Evolutionary conservation across 2,797 vertebrate species (phyloP), one percentile per base, ranked within the genome.

Genomic region (Bradypodion pumilum): DNA sequence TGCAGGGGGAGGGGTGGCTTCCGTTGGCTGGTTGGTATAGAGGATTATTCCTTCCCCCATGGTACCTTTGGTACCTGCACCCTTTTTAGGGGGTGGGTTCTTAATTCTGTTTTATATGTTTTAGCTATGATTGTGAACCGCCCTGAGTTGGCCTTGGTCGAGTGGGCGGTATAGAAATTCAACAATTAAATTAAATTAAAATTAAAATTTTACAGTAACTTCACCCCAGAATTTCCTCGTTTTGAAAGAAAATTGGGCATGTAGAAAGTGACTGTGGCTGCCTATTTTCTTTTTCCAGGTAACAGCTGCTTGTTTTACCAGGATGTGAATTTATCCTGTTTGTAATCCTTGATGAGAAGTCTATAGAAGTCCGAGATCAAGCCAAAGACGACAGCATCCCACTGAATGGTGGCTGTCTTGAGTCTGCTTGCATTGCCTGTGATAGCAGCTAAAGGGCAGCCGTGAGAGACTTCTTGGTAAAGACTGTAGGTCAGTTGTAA

Each of bases 201-300:
- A n/a, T n/a, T n/a, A n/a, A n/a, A n/a, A n/a, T 27, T 62, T 62
- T 46, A 21, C 19, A 32, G 5, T 32, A 29, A 62, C 40, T 37
- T 81, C 80, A 88, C 32, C 80, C 37, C 52, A 77, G 63, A 66
- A 74, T 88, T 86, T n/a, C 21, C 16, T 25, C 46, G 32, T 49
- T 56, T 89, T 4, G 9, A 56, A 27, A 10, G 62, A n/a, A n/a
- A 73, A 9, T 59, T 21, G 16, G 27, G 3, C 69, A 7, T 37
- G 35, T 37, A 32, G 27, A 13, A 25, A 56, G 25, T 29, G 35
- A 29, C 7, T n/a, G 7, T 44, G 16, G 19, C 29, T 65, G 44
- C 46, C n/a, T 35, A 32, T 75, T 75, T 56, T 7, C 35, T 37
- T 56, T 16, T 13, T 37, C 9, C n/a, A 63, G 21, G 13, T n/a